Base-by-base conservation (phyloP, 2,113 vertebrate species). In the Ctenomys sociabilis region DNA sequence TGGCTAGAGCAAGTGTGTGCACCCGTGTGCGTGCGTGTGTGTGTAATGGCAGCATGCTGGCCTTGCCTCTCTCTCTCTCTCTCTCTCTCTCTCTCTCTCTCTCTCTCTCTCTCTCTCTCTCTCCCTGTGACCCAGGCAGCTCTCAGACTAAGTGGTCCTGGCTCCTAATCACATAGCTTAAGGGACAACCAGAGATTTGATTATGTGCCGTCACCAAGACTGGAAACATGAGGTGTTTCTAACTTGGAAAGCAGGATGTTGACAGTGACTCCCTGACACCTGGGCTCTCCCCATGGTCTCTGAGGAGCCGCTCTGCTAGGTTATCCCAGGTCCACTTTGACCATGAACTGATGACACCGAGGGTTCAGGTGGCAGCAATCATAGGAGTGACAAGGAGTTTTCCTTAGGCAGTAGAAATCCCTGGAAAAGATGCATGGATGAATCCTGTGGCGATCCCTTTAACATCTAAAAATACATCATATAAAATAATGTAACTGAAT, bases 401-500 rank as follows among this genome's bases (percentile, higher is more conserved):
- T 85, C 88, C 61, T 68, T 45, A 68, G 66, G 61, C 61, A 35
- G 45, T 30, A 70, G 57, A 90, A 90, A 40, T 85, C 92, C 81
- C 0, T 30, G n/a, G 52, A 32, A 88, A 93, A 83, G 35, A 37
- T 45, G 40, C 26, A 2, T 10, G 22, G 93, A 63, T 30, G 80
- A 90, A 49, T 91, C 54, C 82, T 68, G 21, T 78, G 75, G 77
- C 3, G 16, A 35, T 88, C 75, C 24, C 35, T 88, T 89, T 78
- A 83, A 88, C 37, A 54, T 88, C 54, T 88, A 91, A 96, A 95
- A 93, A 75, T 57, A 66, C 0, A 82, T 72, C 43, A 19, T 63
- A 90, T 59, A 70, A 96, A 96, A 63, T 94, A 93, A 91, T 82
- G 73, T 61, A 83, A 83, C 72, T 80, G n/a, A 94, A 73, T 66